Percentiles rank a stretch among this genome's conserved stretches.
Evolutionary conservation across 2,797 vertebrate genomes (phyloP).

Genomic region (Pseudotriccus pelzelni): DNA sequence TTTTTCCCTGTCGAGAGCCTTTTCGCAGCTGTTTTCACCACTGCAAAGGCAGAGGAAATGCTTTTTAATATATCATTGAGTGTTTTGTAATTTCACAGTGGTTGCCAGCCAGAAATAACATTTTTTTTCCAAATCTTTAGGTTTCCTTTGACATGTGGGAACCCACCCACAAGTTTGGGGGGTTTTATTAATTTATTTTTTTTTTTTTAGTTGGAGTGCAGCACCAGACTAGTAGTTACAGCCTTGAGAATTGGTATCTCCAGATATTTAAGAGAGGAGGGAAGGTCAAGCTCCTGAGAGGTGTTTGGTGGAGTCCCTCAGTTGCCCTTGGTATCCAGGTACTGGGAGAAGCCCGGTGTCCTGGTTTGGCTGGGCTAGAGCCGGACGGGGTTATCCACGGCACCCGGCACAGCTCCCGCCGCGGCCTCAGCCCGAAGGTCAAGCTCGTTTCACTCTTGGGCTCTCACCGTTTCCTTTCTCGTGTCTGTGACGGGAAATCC

Average conservation of each 20-base stretch:
- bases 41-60: neutral
- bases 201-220: too few species aligned
- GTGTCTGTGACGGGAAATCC: rapidly evolving
- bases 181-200: too few species aligned
- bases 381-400: too few species aligned
- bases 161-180: rapidly evolving
- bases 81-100: neutral
- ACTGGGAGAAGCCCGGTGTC: neutral
- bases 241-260: neutral
- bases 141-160: neutral
- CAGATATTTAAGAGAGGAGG: neutral
- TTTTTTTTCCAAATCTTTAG: neutral
- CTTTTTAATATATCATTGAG: neutral
- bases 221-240: neutral
- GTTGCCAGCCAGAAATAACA: neutral
- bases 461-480: neutral
- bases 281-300: rapidly evolving
- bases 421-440: rapidly evolving
- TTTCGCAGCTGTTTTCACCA: neutral
- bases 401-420: neutral
- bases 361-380: neutral
- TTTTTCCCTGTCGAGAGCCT: neutral
- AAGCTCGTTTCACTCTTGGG: rapidly evolving
- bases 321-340: too few species aligned
- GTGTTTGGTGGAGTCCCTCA: too few species aligned